Evolutionary conservation across 2,888 invertebrate species (phyloP).

Genomic region (Lasioglossum vierecki): DNA sequence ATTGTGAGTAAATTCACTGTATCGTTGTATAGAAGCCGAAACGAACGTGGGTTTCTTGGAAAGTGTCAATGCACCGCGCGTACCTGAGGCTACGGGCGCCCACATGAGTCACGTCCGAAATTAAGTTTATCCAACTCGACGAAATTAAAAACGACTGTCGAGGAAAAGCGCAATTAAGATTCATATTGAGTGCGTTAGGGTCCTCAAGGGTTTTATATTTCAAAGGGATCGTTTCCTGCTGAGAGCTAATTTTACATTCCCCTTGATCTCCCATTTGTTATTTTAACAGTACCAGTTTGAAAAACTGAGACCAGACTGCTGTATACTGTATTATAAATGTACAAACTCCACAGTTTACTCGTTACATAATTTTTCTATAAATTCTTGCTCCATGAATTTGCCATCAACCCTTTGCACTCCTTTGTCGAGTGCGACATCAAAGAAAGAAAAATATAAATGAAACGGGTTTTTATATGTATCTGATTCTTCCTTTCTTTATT

Average conservation of each 20-base stretch:
- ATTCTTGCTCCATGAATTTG: too few species aligned
- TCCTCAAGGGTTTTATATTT: constrained; percentile 21
- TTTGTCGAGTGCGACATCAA: too few species aligned
- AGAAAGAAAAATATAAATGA: too few species aligned
- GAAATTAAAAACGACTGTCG: constrained; percentile 39
- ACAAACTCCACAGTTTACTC: too few species aligned
- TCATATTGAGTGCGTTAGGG: constrained; percentile 31
- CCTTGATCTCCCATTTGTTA: not conserved
- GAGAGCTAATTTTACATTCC: not conserved
- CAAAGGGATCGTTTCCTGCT: constrained; percentile 25
- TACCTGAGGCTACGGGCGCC: constrained; percentile 62
- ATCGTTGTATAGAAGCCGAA: not conserved
- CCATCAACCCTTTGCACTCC: too few species aligned
- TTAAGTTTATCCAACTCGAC: constrained; percentile 23
- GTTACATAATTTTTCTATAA: too few species aligned
- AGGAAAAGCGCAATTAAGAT: constrained; percentile 55
- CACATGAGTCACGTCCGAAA: constrained; percentile 54
- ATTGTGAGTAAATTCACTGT: not conserved
- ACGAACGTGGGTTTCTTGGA: not conserved
- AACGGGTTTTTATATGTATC: too few species aligned
- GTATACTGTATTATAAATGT: too few species aligned
- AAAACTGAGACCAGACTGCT: too few species aligned
- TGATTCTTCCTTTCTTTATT: too few species aligned
- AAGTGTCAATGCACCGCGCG: constrained; percentile 40
- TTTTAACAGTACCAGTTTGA: not conserved